These are phyloP conservation scores for Hyperoplus lanceolatus DNA, from an alignment of 2,797 vertebrate genomes.

Conservation along the genomic window DNA sequence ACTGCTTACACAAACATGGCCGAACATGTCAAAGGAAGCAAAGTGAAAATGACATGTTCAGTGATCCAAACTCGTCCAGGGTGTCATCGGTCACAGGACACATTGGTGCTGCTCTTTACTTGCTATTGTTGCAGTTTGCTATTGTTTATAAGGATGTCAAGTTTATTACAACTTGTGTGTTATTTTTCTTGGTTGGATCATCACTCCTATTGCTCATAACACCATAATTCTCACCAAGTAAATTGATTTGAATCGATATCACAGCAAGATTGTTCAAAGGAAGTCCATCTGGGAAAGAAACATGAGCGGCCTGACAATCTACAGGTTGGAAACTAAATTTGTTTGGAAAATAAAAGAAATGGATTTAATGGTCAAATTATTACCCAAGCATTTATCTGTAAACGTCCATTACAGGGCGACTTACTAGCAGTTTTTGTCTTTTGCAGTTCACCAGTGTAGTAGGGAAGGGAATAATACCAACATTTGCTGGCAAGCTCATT, in stretches of 20 bases:
- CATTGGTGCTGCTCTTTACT: constrained; percentile 71
- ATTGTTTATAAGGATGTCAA: background rate
- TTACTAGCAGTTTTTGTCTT: background rate
- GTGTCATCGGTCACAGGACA: constrained; percentile 80
- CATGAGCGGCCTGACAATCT: background rate
- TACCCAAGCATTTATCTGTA: background rate
- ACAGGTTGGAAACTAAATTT: background rate
- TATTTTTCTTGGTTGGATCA: background rate
- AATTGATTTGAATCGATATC: background rate
- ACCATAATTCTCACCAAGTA: background rate
- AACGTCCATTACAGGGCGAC: background rate
- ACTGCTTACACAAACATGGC: constrained; percentile 70
- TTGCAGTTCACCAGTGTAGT: background rate
- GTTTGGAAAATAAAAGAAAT: background rate
- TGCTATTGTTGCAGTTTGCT: constrained; percentile 9
- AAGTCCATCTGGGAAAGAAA: background rate
- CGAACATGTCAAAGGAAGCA: constrained; percentile 81
- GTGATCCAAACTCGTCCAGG: constrained; percentile 80
- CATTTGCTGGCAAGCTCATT: background rate
- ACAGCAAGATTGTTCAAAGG: background rate
- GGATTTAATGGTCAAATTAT: background rate
- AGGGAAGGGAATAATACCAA: background rate
- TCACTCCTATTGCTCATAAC: background rate
- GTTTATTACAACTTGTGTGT: background rate
- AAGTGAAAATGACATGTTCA: constrained; percentile 83